Conservation (phyloP, 2,888 invertebrate species). For the Tipula unca region DNA sequence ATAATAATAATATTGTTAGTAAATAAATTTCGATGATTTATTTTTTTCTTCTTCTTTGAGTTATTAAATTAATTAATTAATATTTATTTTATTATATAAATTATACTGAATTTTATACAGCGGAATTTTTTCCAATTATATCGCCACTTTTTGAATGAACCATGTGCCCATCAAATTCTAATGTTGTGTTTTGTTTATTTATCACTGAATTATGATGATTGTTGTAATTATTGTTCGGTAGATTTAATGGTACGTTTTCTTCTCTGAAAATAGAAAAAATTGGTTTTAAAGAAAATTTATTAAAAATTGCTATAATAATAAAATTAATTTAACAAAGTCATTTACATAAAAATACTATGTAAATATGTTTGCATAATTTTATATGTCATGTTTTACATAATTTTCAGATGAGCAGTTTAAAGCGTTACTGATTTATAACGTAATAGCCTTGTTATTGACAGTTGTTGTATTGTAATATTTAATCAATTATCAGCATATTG, state of each 20-base stretch:
- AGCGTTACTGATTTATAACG: too few species aligned
- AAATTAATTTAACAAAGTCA: too few species aligned
- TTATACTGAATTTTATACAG: conserved; percentile 46
- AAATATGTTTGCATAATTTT: too few species aligned
- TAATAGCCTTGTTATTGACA: too few species aligned
- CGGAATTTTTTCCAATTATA: conserved; percentile 84
- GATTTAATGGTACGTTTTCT: conserved; percentile 70
- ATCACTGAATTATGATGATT: conserved; percentile 39
- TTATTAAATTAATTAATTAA: conserved; percentile 14
- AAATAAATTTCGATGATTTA: conserved; percentile 15
- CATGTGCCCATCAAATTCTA: conserved; percentile 73
- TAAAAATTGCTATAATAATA: too few species aligned
- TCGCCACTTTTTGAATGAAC: conserved; percentile 76
- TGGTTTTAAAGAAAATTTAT: too few species aligned
- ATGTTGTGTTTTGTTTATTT: conserved; percentile 65
- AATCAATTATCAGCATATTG: too few species aligned
- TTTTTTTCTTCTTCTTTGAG: not conserved
- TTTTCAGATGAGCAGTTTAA: too few species aligned
- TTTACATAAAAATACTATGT: too few species aligned
- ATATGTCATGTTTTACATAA: too few species aligned
- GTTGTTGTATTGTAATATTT: too few species aligned
- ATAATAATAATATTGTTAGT: not conserved
- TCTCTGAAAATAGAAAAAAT: conserved; percentile 48
- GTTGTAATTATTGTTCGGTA: conserved; percentile 23
- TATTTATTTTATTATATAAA: not conserved